Evolutionary conservation across 2,797 vertebrate species (phyloP).

Genomic region (Podargus strigoides): DNA sequence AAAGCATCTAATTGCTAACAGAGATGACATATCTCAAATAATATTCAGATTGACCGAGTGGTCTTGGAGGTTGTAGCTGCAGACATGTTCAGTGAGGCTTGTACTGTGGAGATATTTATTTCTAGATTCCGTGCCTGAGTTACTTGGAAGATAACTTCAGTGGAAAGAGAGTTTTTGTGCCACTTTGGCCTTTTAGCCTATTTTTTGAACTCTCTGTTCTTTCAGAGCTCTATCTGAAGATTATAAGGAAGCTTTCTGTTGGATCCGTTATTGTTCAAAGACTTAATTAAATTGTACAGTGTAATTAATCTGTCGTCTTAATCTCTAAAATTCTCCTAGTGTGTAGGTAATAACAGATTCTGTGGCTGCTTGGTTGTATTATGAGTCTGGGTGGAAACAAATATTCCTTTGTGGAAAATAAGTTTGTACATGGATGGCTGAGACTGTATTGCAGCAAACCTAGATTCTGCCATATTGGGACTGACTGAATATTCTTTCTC

Average conservation of each 20-base stretch:
- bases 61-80: background rate
- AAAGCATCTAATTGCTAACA: background rate
- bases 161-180: background rate
- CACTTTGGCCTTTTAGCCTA: background rate
- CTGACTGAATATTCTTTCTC: background rate
- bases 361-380: background rate
- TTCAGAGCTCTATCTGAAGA: background rate
- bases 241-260: background rate
- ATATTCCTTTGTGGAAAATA: background rate
- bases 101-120: background rate
- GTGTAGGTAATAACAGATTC: background rate
- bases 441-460: background rate
- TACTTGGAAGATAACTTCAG: background rate
- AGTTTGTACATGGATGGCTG: background rate
- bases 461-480: background rate
- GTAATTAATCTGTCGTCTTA: background rate
- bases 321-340: background rate
- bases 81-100: background rate
- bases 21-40: background rate
- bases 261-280: conserved; percentile 25
- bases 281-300: background rate
- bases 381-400: background rate
- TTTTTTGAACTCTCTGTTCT: background rate
- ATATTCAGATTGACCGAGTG: background rate
- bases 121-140: background rate